Percentiles rank a stretch among this genome's conserved stretches.
Evolutionary conservation across 1,140 invertebrate species (phyloP).

Genomic region (Subanguina moxae): DNA sequence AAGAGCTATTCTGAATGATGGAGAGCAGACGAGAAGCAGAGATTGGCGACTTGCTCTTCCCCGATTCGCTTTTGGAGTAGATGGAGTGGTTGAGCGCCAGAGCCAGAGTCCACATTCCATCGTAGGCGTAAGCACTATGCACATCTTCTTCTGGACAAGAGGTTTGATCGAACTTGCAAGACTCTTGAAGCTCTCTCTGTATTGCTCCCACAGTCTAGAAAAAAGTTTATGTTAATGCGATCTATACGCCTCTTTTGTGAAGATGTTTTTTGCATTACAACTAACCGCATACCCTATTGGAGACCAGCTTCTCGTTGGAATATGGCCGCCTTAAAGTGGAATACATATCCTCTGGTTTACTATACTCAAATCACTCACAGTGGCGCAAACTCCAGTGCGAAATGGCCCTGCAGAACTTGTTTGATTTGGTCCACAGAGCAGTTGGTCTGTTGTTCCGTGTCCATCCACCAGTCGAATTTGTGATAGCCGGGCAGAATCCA

Average conservation of each 20-base stretch:
- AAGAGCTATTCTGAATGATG: conserved; percentile 38
- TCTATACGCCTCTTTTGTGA: no score
- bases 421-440: conserved; percentile 27
- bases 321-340: no score
- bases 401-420: conserved; percentile 79
- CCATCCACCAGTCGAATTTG: conserved; percentile 70
- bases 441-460: conserved; percentile 59
- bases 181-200: conserved; percentile 32
- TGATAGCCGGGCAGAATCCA: conserved; percentile 89
- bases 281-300: conserved; percentile 23
- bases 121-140: conserved; percentile 53
- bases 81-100: conserved; percentile 48
- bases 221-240: neutral
- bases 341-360: conserved; percentile 5
- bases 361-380: conserved; percentile 63
- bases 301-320: conserved; percentile 68
- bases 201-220: conserved; percentile 43
- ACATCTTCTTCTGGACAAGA: conserved; percentile 15
- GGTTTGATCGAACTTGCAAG: conserved; percentile 15
- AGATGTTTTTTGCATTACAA: no score
- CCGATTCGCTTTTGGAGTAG: conserved; percentile 18
- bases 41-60: conserved; percentile 12
- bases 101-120: conserved; percentile 50
- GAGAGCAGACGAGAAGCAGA: conserved; percentile 23
- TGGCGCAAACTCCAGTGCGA: conserved; percentile 77